Evolutionary conservation across 2,113 vertebrate species (phyloP).

Genomic region (Ciconia maguari): DNA sequence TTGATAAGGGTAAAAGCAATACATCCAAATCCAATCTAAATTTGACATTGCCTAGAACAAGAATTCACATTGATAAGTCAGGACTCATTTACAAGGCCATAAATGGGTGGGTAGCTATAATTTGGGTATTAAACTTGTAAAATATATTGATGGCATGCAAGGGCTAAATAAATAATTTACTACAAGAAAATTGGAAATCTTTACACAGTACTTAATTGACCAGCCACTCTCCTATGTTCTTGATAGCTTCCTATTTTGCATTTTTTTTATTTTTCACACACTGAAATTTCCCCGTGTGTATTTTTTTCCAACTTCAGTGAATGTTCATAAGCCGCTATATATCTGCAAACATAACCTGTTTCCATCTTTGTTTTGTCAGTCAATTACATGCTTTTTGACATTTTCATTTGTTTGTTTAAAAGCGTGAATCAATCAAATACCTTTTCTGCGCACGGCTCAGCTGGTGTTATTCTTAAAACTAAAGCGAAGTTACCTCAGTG

Average conservation of each 20-base stretch:
- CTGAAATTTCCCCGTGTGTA: slow-evolving; percentile 37
- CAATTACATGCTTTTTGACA: slow-evolving; percentile 49
- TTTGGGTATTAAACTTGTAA: slow-evolving; percentile 84
- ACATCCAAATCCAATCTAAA: slow-evolving; percentile 87
- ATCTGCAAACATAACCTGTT: slow-evolving; percentile 48
- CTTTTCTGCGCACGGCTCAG: background rate
- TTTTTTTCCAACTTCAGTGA: slow-evolving; percentile 57
- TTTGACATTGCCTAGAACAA: slow-evolving; percentile 80
- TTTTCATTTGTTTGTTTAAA: slow-evolving; percentile 67
- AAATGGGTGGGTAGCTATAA: slow-evolving; percentile 83
- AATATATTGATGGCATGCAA: slow-evolving; percentile 79
- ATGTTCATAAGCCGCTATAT: slow-evolving; percentile 30
- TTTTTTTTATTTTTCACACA: slow-evolving; percentile 45
- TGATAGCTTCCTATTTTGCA: slow-evolving; percentile 48
- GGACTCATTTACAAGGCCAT: slow-evolving; percentile 80
- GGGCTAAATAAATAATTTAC: slow-evolving; percentile 85
- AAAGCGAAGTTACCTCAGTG: background rate
- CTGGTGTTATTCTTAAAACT: slow-evolving; percentile 35
- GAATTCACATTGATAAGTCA: slow-evolving; percentile 79
- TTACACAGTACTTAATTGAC: slow-evolving; percentile 79
- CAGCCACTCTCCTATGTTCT: slow-evolving; percentile 60
- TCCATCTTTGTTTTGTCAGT: slow-evolving; percentile 58
- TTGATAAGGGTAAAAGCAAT: slow-evolving; percentile 82
- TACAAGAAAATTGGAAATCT: slow-evolving; percentile 83
- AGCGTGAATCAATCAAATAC: slow-evolving; percentile 36